phyloP scores from a whole-genome alignment of 2,113 vertebrate genomes.

The Forbesichthys papilliferus region DNA sequence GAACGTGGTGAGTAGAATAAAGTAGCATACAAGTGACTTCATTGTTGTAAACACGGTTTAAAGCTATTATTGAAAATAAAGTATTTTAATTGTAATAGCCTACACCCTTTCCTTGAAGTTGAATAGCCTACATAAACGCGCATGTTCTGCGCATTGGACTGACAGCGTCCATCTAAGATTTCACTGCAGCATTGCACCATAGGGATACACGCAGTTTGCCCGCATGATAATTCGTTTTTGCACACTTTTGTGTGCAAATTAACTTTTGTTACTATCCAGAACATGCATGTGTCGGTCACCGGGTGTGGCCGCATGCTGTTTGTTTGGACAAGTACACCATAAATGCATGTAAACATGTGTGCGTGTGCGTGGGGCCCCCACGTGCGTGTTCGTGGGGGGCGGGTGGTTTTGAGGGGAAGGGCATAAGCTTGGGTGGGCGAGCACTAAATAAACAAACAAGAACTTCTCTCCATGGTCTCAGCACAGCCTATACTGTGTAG shows the following conservation, averaged over 20 bases:
- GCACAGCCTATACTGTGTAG: too few species aligned
- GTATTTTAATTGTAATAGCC: background rate
- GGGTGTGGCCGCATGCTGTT: conserved; percentile 8
- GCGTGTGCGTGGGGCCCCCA: conserved; percentile 1
- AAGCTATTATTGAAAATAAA: background rate
- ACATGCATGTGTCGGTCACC: background rate
- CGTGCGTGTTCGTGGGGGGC: conserved; percentile 1
- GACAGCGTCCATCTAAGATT: conserved; percentile 22
- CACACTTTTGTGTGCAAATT: background rate
- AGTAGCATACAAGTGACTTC: background rate
- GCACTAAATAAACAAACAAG: background rate
- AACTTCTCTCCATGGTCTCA: too few species aligned
- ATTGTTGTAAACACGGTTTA: background rate
- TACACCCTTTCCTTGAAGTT: background rate
- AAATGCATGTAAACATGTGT: background rate
- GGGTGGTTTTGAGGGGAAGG: background rate
- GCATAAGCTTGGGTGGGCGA: background rate
- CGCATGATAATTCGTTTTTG: too few species aligned
- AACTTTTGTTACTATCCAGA: background rate
- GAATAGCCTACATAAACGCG: background rate
- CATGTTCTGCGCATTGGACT: conserved; percentile 44
- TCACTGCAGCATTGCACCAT: conserved; percentile 68
- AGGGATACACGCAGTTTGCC: conserved; percentile 29
- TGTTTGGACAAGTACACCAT: conserved; percentile 3
- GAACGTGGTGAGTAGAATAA: conserved; percentile 84